Percentiles rank a stretch among this genome's conserved stretches.
Conservation (phyloP, 2,888 invertebrate genomes). For the Andrena praecox region DNA sequence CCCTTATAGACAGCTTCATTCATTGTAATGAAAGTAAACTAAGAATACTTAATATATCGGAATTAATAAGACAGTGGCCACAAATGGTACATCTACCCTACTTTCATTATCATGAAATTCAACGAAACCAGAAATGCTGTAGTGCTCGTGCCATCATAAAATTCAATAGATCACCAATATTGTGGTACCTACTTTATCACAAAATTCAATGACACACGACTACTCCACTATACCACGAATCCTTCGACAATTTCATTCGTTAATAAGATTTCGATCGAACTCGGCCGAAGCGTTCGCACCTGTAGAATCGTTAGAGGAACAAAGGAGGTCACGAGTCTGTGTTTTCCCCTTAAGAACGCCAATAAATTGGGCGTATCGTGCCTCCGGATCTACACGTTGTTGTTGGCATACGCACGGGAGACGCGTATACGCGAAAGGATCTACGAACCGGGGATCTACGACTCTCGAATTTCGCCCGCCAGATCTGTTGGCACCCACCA, state of each 20-base stretch:
- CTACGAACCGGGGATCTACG: constrained; percentile 52
- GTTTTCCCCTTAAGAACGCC: constrained; percentile 36
- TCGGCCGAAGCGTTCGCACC: constrained; percentile 8
- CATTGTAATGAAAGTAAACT: too few relatives aligned
- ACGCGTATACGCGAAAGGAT: constrained; percentile 26
- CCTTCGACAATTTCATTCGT: background rate
- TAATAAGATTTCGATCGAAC: background rate
- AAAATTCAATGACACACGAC: background rate
- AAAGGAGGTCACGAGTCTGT: constrained; percentile 34
- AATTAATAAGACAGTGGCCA: too few relatives aligned
- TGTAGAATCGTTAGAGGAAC: constrained; percentile 33
- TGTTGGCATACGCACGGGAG: constrained; percentile 17
- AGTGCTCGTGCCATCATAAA: too few relatives aligned
- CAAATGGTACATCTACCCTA: too few relatives aligned
- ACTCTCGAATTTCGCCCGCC: constrained; percentile 62
- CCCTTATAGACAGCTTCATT: too few relatives aligned
- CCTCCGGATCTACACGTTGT: constrained; percentile 51
- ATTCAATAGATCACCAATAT: too few relatives aligned
- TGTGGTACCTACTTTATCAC: background rate
- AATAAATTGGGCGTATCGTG: constrained; percentile 62
- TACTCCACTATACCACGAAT: background rate
- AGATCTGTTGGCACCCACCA: constrained; percentile 62
- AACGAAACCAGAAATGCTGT: too few relatives aligned
- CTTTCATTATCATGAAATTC: too few relatives aligned
- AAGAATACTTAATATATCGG: too few relatives aligned